phyloP scores from a whole-genome alignment of 2,888 invertebrate species.

The Hirudinaria manillensis region DNA sequence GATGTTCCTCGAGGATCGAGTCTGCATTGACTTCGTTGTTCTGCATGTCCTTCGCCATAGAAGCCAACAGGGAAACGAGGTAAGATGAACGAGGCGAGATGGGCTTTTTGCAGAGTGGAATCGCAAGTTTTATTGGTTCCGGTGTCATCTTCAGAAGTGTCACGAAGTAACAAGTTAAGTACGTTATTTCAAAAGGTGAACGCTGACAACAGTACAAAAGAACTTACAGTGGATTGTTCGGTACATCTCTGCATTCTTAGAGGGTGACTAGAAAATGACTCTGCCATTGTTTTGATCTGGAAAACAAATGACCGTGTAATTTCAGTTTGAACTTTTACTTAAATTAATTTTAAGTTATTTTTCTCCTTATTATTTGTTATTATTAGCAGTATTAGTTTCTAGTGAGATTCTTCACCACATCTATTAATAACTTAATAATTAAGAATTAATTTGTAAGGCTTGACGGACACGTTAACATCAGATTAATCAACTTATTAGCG shows the following conservation, averaged over 20 bases:
- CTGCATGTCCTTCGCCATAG: constrained; percentile 5
- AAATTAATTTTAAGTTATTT: too few species aligned
- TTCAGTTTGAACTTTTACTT: too few species aligned
- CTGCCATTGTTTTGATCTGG: background rate
- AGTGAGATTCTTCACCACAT: too few species aligned
- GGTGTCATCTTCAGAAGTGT: background rate
- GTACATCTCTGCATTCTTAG: background rate
- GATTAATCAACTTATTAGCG: too few species aligned
- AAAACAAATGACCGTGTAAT: too few species aligned
- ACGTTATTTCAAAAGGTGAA: background rate
- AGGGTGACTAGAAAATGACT: background rate
- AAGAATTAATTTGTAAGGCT: too few species aligned
- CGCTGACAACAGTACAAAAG: too few species aligned
- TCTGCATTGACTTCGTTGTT: constrained; percentile 19
- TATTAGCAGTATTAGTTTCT: too few species aligned
- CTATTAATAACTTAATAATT: too few species aligned
- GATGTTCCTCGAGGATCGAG: constrained; percentile 29
- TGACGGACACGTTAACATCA: too few species aligned
- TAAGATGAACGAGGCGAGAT: constrained; percentile 17
- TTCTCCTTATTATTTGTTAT: too few species aligned
- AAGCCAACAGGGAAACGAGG: constrained; percentile 23
- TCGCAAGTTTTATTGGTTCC: background rate
- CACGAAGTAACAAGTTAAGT: background rate
- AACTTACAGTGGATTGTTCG: too few species aligned
- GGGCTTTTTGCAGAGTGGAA: background rate